Conservation (phyloP, 2,797 vertebrate species). For the Martes flavigula region DNA sequence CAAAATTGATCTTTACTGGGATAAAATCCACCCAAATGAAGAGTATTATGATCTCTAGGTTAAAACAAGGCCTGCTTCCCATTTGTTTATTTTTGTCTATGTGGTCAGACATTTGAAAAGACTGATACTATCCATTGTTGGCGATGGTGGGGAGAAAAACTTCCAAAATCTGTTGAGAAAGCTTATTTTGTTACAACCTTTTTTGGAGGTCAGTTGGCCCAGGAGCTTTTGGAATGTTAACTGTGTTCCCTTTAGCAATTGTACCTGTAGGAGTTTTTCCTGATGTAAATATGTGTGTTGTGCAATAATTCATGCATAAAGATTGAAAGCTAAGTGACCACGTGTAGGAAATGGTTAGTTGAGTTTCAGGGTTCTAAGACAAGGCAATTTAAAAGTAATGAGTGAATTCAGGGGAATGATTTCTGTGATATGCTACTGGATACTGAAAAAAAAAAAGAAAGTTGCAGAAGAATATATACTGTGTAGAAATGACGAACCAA, state of each 20-base stretch:
- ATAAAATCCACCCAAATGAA: background rate
- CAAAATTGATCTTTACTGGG: background rate
- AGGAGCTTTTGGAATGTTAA: background rate
- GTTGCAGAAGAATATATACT: background rate
- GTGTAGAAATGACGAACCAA: background rate
- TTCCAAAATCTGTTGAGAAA: background rate
- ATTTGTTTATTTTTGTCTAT: background rate
- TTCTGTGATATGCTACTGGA: background rate
- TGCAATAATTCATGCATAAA: background rate
- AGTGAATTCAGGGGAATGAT: too few relatives aligned
- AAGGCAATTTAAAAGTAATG: background rate
- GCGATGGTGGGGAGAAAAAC: too few relatives aligned
- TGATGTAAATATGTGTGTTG: fast-evolving
- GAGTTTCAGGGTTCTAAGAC: background rate
- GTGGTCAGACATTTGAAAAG: background rate
- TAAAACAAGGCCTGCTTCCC: background rate
- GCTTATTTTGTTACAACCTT: background rate
- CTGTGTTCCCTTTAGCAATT: too few relatives aligned
- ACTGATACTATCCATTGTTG: background rate
- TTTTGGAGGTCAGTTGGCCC: background rate
- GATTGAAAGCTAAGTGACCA: background rate
- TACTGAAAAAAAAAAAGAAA: background rate
- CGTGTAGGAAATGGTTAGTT: fast-evolving
- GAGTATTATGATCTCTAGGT: background rate
- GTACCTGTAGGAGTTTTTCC: background rate